These are phyloP conservation scores for Peromyscus polionotus DNA, from an alignment of 2,113 vertebrate genomes.

Conservation along the genomic window DNA sequence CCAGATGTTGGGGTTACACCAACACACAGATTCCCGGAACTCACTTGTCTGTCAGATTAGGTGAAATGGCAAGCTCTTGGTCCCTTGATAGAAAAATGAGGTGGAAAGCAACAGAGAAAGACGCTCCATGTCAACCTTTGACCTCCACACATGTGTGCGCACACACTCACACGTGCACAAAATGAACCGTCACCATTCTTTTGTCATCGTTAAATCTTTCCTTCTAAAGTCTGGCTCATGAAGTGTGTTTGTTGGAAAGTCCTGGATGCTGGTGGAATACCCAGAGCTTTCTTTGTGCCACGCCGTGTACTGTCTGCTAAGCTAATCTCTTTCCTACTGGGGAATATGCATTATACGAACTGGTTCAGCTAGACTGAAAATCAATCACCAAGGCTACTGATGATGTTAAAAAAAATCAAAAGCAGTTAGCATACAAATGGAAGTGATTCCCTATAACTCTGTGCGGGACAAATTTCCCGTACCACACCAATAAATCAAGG, in stretches of 20 bases:
- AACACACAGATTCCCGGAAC: neutral
- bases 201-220: neutral
- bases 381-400: slow-evolving; percentile 76
- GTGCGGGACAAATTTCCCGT: slow-evolving; percentile 74
- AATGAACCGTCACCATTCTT: neutral
- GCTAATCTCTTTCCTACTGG: slow-evolving; percentile 69
- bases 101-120: neutral
- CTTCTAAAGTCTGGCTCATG: slow-evolving; percentile 37
- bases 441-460: slow-evolving; percentile 78
- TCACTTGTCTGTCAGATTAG: neutral
- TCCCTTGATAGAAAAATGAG: neutral
- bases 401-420: slow-evolving; percentile 79
- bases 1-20: no score
- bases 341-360: slow-evolving; percentile 57
- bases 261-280: slow-evolving; percentile 43
- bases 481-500: slow-evolving; percentile 80
- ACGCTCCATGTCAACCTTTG: neutral
- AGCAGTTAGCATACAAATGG: slow-evolving; percentile 83
- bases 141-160: neutral
- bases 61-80: neutral
- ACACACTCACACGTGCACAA: neutral
- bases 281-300: slow-evolving; percentile 61
- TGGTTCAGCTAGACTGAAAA: slow-evolving; percentile 80
- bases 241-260: slow-evolving; percentile 18
- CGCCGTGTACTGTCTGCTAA: slow-evolving; percentile 56